Conservation (phyloP, 2,888 invertebrate species). For the Augiades crinisus region DNA sequence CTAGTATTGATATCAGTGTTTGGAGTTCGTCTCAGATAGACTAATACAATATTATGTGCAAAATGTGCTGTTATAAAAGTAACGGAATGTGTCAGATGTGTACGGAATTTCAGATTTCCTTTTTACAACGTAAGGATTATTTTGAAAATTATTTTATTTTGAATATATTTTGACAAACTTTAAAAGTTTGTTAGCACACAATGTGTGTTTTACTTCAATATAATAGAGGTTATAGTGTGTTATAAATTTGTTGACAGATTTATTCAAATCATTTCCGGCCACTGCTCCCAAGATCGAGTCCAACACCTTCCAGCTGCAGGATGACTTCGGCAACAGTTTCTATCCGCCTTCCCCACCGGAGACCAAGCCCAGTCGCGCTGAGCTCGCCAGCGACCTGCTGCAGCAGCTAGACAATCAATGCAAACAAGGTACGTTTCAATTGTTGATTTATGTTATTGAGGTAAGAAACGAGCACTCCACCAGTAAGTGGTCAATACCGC, state of each 20-base stretch:
- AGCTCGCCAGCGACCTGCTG: slow-evolving; percentile 84
- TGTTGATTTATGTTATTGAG: too few relatives aligned
- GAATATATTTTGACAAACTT: too few relatives aligned
- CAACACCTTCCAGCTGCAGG: slow-evolving; percentile 48
- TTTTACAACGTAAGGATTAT: slow-evolving; percentile 66
- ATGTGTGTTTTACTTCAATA: too few relatives aligned
- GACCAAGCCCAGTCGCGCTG: slow-evolving; percentile 72
- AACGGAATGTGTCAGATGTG: slow-evolving; percentile 73
- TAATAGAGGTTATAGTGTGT: neutral
- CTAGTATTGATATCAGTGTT: slow-evolving; percentile 35
- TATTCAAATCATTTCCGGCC: slow-evolving; percentile 66
- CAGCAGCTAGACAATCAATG: slow-evolving; percentile 85
- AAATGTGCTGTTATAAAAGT: slow-evolving; percentile 75
- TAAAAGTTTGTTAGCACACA: too few relatives aligned
- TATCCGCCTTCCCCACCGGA: slow-evolving; percentile 72
- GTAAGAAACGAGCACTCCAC: too few relatives aligned
- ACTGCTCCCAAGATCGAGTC: slow-evolving; percentile 63
- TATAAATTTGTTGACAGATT: slow-evolving; percentile 46
- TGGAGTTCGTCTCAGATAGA: slow-evolving; percentile 28
- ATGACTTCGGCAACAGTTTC: slow-evolving; percentile 54
- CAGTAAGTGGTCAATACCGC: too few relatives aligned
- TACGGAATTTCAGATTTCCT: slow-evolving; percentile 68
- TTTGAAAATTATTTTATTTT: neutral
- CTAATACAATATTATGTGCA: slow-evolving; percentile 34
- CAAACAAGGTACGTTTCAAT: slow-evolving; percentile 81